phyloP scores from a whole-genome alignment of 1,140 invertebrate genomes.

The Stenopsyche tienmushanensis region DNA sequence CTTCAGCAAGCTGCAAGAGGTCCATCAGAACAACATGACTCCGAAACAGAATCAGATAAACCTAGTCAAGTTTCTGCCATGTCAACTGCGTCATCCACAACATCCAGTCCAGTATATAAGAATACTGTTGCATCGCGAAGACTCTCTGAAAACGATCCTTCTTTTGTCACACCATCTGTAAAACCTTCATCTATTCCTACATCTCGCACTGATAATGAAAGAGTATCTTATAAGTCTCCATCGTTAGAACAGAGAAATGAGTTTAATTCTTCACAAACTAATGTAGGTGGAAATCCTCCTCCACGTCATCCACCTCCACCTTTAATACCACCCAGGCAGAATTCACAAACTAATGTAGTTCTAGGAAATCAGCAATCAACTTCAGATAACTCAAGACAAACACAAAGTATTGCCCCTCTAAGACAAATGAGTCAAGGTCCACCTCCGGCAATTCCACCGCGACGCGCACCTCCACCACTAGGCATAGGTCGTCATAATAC shows the following conservation, averaged over 20 bases:
- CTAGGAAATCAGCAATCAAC: slow-evolving; percentile 28
- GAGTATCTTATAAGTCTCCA: slow-evolving; percentile 14
- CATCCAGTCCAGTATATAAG: slow-evolving; percentile 40
- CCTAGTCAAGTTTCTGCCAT: slow-evolving; percentile 11
- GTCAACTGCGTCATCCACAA: too few relatives aligned
- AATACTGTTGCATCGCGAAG: slow-evolving; percentile 37
- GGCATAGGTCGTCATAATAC: slow-evolving; percentile 37
- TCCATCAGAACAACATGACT: slow-evolving; percentile 43
- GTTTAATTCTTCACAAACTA: neutral
- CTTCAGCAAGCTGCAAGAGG: slow-evolving; percentile 52
- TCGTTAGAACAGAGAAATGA: too few relatives aligned
- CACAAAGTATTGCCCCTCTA: slow-evolving; percentile 44
- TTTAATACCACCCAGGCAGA: slow-evolving; percentile 36
- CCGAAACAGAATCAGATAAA: slow-evolving; percentile 42
- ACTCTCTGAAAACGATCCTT: too few relatives aligned
- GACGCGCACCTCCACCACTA: slow-evolving; percentile 41
- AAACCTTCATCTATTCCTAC: slow-evolving; percentile 36
- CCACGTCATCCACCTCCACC: slow-evolving; percentile 38
- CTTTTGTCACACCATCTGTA: slow-evolving; percentile 2
- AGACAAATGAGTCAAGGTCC: slow-evolving; percentile 46
- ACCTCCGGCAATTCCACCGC: slow-evolving; percentile 53
- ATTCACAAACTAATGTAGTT: slow-evolving; percentile 28
- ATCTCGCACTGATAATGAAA: slow-evolving; percentile 13
- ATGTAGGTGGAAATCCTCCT: too few relatives aligned
- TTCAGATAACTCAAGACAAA: slow-evolving; percentile 44